Percentiles rank a stretch among this genome's conserved stretches.
Evolutionary conservation across 2,113 vertebrate species (phyloP).

Genomic region (Mesembrinibis cayennensis): DNA sequence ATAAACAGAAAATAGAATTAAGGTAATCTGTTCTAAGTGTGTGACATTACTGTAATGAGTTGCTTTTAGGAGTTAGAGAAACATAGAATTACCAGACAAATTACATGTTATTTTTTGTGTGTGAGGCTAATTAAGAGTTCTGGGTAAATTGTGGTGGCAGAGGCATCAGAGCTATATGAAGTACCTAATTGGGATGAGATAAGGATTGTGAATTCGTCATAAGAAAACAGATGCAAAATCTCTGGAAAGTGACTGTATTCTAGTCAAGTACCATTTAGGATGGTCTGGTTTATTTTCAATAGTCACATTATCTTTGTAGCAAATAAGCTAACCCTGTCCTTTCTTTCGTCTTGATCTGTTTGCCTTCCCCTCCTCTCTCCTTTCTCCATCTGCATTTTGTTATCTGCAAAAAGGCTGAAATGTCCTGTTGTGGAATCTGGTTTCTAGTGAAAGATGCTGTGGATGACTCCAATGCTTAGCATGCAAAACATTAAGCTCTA

Average conservation of each 20-base stretch:
- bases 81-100: conserved; percentile 75
- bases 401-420: background rate
- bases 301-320: background rate
- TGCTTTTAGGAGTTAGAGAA: conserved; percentile 70
- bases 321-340: background rate
- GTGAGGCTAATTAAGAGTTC: conserved; percentile 72
- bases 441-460: background rate
- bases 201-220: conserved; percentile 25
- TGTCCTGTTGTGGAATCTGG: background rate
- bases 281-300: background rate
- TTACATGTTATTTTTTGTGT: conserved; percentile 68
- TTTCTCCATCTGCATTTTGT: background rate
- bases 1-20: conserved; percentile 76
- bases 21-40: conserved; percentile 70
- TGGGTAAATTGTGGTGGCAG: conserved; percentile 67
- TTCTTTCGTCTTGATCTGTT: background rate
- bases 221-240: background rate
- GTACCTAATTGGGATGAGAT: conserved; percentile 58
- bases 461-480: background rate
- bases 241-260: background rate
- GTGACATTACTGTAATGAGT: conserved; percentile 66
- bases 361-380: background rate
- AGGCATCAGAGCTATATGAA: conserved; percentile 54
- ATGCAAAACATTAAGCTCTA: background rate
- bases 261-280: background rate